Percentiles rank a stretch among this genome's conserved stretches.
Conservation (phyloP, 2,113 vertebrate genomes). For the Thunnus thynnus region DNA sequence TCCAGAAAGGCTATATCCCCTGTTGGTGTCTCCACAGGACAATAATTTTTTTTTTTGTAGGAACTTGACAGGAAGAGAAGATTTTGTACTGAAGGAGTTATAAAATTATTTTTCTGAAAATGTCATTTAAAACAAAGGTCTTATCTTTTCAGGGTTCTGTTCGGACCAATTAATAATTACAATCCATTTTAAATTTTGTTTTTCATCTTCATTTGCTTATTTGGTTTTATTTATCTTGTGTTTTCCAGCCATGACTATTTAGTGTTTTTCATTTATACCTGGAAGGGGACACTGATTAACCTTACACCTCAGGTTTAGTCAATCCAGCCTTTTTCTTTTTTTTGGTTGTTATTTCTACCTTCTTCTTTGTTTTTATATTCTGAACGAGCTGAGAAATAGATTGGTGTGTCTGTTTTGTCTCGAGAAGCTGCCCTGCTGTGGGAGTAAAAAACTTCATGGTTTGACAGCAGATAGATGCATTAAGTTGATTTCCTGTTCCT, state of each 20-base stretch:
- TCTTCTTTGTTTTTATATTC: constrained; percentile 1
- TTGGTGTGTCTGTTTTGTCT: constrained; percentile 29
- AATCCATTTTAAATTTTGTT: neutral
- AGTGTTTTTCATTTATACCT: neutral
- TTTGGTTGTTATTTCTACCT: constrained; percentile 1
- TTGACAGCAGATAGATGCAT: constrained; percentile 54
- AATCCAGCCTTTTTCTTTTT: neutral
- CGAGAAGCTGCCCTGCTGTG: constrained; percentile 1
- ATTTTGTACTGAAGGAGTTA: neutral
- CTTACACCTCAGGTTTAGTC: neutral
- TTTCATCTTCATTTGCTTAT: neutral
- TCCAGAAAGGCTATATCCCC: neutral
- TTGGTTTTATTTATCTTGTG: neutral
- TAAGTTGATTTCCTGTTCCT: constrained; percentile 27
- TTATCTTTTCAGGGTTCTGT: neutral
- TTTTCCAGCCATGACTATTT: neutral
- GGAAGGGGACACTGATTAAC: neutral
- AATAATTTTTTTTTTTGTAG: neutral
- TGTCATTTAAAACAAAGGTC: neutral
- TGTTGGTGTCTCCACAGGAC: neutral
- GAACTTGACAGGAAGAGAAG: constrained; percentile 19
- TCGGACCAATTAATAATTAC: neutral
- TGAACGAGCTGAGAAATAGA: constrained; percentile 54
- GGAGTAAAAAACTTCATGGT: constrained; percentile 19
- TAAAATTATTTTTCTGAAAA: neutral